phyloP scores from a whole-genome alignment of 1,140 invertebrate species.

The Nixonia krombeini region DNA sequence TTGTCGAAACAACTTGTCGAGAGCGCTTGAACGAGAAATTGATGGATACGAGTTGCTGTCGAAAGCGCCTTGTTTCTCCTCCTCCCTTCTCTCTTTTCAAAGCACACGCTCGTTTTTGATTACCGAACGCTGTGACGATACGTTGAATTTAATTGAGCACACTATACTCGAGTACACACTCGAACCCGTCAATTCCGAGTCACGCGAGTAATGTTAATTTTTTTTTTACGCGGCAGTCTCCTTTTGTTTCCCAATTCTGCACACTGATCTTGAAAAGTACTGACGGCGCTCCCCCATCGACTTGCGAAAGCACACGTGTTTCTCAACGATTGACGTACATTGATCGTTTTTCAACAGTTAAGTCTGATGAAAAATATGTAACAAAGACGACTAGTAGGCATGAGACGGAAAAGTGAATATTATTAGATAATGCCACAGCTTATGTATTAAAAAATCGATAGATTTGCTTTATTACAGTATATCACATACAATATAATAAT shows the following conservation, averaged over 20 bases:
- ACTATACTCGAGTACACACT: conserved; percentile 27
- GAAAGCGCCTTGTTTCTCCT: conserved; percentile 29
- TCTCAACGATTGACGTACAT: too few relatives aligned
- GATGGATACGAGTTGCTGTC: conserved; percentile 38
- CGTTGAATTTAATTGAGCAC: conserved; percentile 32
- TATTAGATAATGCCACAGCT: too few relatives aligned
- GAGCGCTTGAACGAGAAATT: conserved; percentile 29
- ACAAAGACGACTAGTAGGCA: too few relatives aligned
- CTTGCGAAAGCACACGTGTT: too few relatives aligned
- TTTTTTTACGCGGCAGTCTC: neutral
- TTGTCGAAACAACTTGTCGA: conserved; percentile 27
- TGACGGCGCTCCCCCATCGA: too few relatives aligned
- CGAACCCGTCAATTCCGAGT: conserved; percentile 33
- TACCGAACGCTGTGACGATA: conserved; percentile 23
- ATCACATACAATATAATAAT: too few relatives aligned
- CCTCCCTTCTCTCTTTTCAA: conserved; percentile 21
- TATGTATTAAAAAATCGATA: too few relatives aligned
- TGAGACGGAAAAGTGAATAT: too few relatives aligned
- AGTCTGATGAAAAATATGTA: too few relatives aligned
- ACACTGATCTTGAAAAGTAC: too few relatives aligned
- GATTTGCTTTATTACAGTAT: too few relatives aligned
- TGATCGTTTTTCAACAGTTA: too few relatives aligned
- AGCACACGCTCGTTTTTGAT: conserved; percentile 38
- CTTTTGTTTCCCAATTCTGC: neutral
- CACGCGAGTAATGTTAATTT: conserved; percentile 32